Base-by-base conservation (phyloP, 2,888 invertebrate genomes). In the Andrena camellia region DNA sequence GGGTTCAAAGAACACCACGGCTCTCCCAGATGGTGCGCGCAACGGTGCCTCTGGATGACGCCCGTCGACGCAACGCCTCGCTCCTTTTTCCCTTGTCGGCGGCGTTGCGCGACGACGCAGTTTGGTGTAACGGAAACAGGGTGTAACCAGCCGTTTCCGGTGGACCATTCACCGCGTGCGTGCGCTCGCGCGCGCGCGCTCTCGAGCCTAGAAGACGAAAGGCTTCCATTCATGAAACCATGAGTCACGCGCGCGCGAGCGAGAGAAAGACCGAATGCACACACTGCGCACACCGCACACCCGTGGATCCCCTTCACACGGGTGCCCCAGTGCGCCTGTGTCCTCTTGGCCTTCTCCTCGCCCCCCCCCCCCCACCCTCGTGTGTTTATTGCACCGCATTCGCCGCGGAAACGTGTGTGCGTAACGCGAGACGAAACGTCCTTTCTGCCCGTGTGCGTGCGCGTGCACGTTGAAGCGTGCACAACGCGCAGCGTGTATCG, bases 91-190 rank as follows among this genome's bases (percentile, higher is more conserved):
- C 78, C 42, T 73, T 69, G 52, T 66, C 79, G 48, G 48, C 64
- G 77, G 50, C 17, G 57, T 29, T n/a, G 35, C 84, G 83, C 88
- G 75, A 86, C 89, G 88, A 86, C 89, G 88, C 90, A 87, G 86
- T 89, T 89, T 84, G 89, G 85, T 88, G 86, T 90, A 91, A 91
- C 92, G 92, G 92, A 92, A 92, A 91, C 91, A 88, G 92, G 91
- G 91, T 91, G 92, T 92, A 92, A 92, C 91, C 92, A 92, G 91
- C 89, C 92, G 91, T 92, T 92, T 92, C 92, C 92, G 92, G 92
- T 91, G 92, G 92, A 92, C 92, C 92, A 92, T 92, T 92, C 92
- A 91, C 90, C 89, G 82, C 69, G 83, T 86, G 86, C 83, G 84
- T 17, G 42, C 42, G 42, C 42, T 35, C 3, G 35, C 10, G 33